These are phyloP conservation scores for Nomia melanderi DNA, from an alignment of 1,140 invertebrate genomes.

Conservation along the genomic window DNA sequence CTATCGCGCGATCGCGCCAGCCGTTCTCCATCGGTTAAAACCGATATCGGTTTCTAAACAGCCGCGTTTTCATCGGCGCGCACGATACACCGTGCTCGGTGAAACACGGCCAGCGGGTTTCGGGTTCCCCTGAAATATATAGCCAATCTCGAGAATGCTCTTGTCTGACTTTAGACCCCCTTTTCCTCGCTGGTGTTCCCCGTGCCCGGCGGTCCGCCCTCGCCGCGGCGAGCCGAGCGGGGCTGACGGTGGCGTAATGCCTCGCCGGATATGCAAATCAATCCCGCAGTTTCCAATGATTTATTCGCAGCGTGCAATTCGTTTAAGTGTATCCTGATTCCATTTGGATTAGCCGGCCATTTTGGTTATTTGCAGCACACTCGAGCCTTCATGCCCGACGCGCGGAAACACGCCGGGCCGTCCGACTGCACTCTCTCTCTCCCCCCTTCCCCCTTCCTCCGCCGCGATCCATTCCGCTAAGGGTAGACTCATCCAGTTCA, in stretches of 20 bases:
- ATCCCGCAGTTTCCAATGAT: slow-evolving; percentile 77
- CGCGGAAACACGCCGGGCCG: not conserved
- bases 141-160: slow-evolving; percentile 78
- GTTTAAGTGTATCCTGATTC: slow-evolving; percentile 81
- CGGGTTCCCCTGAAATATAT: slow-evolving; percentile 65
- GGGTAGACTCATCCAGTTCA: not conserved
- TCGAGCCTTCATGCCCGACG: not conserved
- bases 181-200: not conserved
- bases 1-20: no score
- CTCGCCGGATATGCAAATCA: slow-evolving; percentile 78
- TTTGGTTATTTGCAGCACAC: slow-evolving; percentile 36
- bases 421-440: slow-evolving; percentile 6
- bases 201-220: slow-evolving; percentile 23
- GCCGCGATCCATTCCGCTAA: not conserved
- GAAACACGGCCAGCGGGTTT: slow-evolving; percentile 48
- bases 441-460: no score
- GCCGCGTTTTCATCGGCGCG: slow-evolving; percentile 9
- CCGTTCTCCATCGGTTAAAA: no score
- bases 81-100: slow-evolving; percentile 33
- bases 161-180: slow-evolving; percentile 73
- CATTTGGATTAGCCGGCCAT: slow-evolving; percentile 69
- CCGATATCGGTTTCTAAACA: slow-evolving; percentile 15
- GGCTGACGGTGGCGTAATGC: slow-evolving; percentile 53
- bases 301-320: slow-evolving; percentile 77
- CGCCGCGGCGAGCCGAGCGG: slow-evolving; percentile 21